Conservation (phyloP, 64 coral and sea anemone genomes). For the Platygyra sinensis region DNA sequence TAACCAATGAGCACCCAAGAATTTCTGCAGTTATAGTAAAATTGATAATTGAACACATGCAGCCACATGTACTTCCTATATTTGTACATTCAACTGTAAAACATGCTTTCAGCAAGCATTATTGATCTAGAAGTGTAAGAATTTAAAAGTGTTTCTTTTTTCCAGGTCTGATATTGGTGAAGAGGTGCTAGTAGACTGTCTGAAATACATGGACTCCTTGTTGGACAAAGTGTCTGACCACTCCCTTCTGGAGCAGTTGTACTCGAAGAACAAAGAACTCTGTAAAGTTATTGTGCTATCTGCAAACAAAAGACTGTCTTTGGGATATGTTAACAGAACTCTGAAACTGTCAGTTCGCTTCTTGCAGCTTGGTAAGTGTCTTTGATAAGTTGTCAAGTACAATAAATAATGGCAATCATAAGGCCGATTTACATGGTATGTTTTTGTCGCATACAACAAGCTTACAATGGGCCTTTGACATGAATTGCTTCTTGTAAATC, state of each 20-base stretch:
- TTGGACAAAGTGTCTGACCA: conserved; percentile 81
- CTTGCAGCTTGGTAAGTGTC: conserved; percentile 72
- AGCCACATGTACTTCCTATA: too few relatives aligned
- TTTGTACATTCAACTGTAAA: too few relatives aligned
- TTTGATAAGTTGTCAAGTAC: background rate
- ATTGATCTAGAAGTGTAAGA: background rate
- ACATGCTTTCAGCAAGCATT: too few relatives aligned
- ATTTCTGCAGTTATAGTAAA: too few relatives aligned
- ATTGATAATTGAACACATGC: too few relatives aligned
- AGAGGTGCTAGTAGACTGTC: conserved; percentile 90
- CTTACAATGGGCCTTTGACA: too few relatives aligned
- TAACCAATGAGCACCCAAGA: too few relatives aligned
- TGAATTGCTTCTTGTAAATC: too few relatives aligned
- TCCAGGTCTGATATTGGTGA: conserved; percentile 82
- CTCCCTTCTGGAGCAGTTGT: conserved; percentile 74
- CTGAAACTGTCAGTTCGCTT: conserved; percentile 88
- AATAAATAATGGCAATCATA: background rate
- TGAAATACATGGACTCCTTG: conserved; percentile 90
- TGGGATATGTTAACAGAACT: conserved; percentile 92
- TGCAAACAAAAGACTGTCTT: conserved; percentile 81
- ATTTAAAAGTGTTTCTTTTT: background rate
- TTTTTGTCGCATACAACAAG: too few relatives aligned
- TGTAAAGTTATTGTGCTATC: conserved; percentile 76
- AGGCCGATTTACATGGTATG: too few relatives aligned
- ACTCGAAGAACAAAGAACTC: conserved; percentile 77